These are phyloP conservation scores for Geopemphigus sp. DNA, from an alignment of 1,140 invertebrate species.

Conservation along the genomic window DNA sequence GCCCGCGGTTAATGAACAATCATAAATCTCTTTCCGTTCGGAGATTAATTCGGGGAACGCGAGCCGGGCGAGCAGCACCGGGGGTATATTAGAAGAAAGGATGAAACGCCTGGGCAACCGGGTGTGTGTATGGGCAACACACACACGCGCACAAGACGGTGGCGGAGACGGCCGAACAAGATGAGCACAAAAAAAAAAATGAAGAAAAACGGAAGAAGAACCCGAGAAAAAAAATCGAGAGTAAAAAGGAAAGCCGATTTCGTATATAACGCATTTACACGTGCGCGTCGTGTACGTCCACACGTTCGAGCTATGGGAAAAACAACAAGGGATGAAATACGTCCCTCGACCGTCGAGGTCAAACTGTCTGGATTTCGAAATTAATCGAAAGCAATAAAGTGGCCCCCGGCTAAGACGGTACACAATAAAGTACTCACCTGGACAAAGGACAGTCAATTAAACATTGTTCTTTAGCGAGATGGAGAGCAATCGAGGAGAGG, in stretches of 20 bases:
- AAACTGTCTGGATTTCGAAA: slow-evolving; percentile 45
- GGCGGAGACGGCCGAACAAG: background rate
- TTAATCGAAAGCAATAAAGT: slow-evolving; percentile 49
- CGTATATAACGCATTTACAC: background rate
- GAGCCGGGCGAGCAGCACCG: background rate
- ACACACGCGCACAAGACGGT: background rate
- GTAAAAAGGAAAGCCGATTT: slow-evolving; percentile 28
- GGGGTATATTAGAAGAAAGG: slow-evolving; percentile 27
- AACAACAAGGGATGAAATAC: slow-evolving; percentile 26
- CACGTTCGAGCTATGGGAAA: background rate
- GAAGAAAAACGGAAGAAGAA: background rate
- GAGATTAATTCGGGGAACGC: slow-evolving; percentile 38
- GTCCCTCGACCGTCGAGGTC: background rate
- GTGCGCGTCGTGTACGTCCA: background rate
- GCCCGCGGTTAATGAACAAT: slow-evolving; percentile 48
- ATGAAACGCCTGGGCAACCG: background rate
- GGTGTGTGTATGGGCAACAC: background rate
- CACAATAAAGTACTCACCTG: slow-evolving; percentile 46
- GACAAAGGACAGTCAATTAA: slow-evolving; percentile 50
- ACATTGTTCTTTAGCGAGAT: slow-evolving; percentile 36
- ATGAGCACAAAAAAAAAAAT: too few species aligned
- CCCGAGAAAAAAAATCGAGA: background rate
- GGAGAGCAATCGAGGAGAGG: slow-evolving; percentile 8
- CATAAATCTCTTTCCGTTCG: slow-evolving; percentile 48
- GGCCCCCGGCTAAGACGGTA: slow-evolving; percentile 6